Conservation (phyloP, 1,140 invertebrate species). For the Periplaneta americana region DNA sequence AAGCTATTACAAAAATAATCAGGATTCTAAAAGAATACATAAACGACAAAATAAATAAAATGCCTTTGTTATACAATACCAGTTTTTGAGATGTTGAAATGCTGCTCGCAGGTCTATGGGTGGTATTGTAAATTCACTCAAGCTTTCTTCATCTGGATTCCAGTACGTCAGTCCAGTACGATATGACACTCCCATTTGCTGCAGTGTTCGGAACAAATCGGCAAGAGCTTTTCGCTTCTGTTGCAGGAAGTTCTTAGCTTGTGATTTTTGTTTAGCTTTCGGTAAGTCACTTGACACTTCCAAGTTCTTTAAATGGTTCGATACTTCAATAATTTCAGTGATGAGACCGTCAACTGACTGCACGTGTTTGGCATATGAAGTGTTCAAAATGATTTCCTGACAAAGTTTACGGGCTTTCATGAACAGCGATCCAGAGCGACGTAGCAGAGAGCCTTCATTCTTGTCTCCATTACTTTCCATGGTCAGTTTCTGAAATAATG, state of each 20-base stretch:
- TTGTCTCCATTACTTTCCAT: not conserved
- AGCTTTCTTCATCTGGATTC: not conserved
- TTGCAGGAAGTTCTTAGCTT: constrained; percentile 75
- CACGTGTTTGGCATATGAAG: constrained; percentile 50
- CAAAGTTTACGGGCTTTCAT: constrained; percentile 56
- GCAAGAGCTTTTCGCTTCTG: constrained; percentile 76
- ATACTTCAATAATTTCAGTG: constrained; percentile 54
- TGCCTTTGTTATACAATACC: no score
- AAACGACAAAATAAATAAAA: no score
- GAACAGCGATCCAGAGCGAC: constrained; percentile 29
- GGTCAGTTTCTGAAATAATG: not conserved
- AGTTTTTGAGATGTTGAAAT: constrained; percentile 26
- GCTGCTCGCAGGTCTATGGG: constrained; percentile 54
- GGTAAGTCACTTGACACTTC: constrained; percentile 18
- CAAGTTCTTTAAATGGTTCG: constrained; percentile 44
- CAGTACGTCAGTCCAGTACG: constrained; percentile 60
- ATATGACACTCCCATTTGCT: constrained; percentile 71
- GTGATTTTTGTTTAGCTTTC: constrained; percentile 60
- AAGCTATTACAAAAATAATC: no score
- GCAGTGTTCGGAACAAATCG: constrained; percentile 76
- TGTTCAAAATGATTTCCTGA: constrained; percentile 49
- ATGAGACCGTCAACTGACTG: constrained; percentile 58
- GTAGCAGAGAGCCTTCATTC: not conserved
- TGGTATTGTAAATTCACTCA: constrained; percentile 32
- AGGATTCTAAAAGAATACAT: no score